Percentiles rank a stretch among this genome's conserved stretches.
phyloP scores from a whole-genome alignment of 2,888 invertebrate species.

The Neoitamus cyanurus region DNA sequence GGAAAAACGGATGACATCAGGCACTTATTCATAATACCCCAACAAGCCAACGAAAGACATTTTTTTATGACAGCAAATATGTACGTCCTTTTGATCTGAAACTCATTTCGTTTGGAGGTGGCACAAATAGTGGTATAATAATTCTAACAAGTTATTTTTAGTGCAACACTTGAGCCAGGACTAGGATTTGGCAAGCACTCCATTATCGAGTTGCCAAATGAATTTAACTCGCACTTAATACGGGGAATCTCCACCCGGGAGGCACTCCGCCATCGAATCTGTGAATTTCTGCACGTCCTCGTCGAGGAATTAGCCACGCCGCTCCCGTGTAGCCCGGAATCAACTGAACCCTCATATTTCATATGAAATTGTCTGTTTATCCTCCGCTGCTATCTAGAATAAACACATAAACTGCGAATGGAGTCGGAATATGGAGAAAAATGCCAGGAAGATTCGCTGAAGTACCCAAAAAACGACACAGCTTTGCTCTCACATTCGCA shows the following conservation, averaged over 20 bases:
- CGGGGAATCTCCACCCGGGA: not conserved
- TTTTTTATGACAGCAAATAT: too few species aligned
- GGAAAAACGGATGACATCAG: too few species aligned
- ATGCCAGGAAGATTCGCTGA: constrained; percentile 38
- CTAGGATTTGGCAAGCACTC: too few species aligned
- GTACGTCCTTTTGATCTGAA: too few species aligned
- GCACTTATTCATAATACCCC: too few species aligned
- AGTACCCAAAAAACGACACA: constrained; percentile 35
- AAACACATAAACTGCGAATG: constrained; percentile 52
- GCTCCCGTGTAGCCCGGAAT: constrained; percentile 2
- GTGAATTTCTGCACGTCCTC: constrained; percentile 38
- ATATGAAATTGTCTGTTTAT: constrained; percentile 52
- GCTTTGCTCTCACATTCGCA: constrained; percentile 48
- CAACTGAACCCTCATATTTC: constrained; percentile 50
- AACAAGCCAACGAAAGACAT: too few species aligned
- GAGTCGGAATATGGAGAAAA: constrained; percentile 37
- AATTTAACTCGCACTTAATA: constrained; percentile 4
- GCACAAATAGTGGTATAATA: too few species aligned
- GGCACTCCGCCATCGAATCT: not conserved
- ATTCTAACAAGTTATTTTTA: too few species aligned
- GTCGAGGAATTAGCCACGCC: constrained; percentile 33
- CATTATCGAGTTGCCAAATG: not conserved
- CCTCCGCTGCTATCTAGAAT: constrained; percentile 50
- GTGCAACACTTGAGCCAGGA: too few species aligned
- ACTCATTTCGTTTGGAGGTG: too few species aligned